These are phyloP conservation scores for Molorchus minor DNA, from an alignment of 2,888 invertebrate genomes.

Conservation along the genomic window DNA sequence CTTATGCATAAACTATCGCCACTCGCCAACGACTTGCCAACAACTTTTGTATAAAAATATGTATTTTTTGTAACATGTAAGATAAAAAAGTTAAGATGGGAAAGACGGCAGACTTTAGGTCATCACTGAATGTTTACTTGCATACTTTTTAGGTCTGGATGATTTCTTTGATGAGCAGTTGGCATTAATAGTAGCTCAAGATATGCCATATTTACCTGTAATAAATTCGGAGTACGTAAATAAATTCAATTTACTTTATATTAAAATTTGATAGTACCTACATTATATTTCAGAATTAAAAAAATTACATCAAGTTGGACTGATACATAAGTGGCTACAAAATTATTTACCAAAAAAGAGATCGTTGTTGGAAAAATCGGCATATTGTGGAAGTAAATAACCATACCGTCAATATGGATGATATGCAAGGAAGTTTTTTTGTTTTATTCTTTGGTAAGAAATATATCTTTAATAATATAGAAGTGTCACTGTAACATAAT, in stretches of 20 bases:
- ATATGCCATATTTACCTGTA: constrained; percentile 79
- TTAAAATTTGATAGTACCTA: not conserved
- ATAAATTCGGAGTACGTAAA: constrained; percentile 80
- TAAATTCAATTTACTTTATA: constrained; percentile 6
- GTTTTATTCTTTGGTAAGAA: constrained; percentile 79
- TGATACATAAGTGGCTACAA: constrained; percentile 83
- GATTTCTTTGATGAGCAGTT: constrained; percentile 84
- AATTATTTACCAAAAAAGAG: constrained; percentile 80
- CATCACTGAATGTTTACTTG: not conserved
- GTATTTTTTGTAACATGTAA: too few species aligned
- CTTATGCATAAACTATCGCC: too few species aligned
- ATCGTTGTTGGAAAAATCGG: constrained; percentile 79
- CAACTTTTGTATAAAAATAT: too few species aligned
- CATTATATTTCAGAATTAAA: constrained; percentile 60
- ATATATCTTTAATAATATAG: not conserved
- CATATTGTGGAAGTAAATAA: constrained; percentile 76
- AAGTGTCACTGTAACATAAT: too few species aligned
- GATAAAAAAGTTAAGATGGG: too few species aligned
- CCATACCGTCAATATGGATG: constrained; percentile 86
- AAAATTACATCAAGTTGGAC: constrained; percentile 83
- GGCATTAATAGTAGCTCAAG: constrained; percentile 76
- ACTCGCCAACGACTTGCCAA: too few species aligned
- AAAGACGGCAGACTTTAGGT: too few species aligned
- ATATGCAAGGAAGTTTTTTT: constrained; percentile 94
- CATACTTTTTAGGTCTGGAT: constrained; percentile 66